Base-by-base conservation (phyloP, 2,888 invertebrate genomes). In the Chrysotoxum bicinctum region DNA sequence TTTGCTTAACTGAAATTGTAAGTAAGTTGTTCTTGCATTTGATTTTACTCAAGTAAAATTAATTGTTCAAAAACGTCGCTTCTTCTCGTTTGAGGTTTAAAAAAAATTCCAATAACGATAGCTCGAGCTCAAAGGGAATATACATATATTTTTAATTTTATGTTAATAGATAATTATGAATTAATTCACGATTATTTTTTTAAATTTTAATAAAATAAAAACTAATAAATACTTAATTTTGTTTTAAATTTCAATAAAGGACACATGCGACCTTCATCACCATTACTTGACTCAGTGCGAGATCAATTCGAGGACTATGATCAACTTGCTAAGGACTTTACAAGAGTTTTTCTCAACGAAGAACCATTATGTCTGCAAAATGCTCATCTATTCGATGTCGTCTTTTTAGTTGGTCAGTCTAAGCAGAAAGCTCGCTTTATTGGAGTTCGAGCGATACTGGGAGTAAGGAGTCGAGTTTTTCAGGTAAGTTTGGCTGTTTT, bases 221-320 rank as follows among this genome's bases (percentile, higher is more conserved):
- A n/a, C n/a, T 40, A 14, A 40, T 14, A 14, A 14, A n/a, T 74
- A 21, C 6, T 50, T n/a, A 3, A 4, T 12, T n/a, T 21, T 14
- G 12, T 37, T 21, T 19, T 58, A 6, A 16, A 16, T 16, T 26
- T n/a, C 0, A 14, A 35, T 12, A 35, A 54, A 92, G 92, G 96
- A 66, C 98, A 98, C 92, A 98, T 98, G 98, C 93, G 98, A 89
- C 98, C 98, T 0, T 98, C 97, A 0, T 97, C 97, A 21, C 98
- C 98, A 0, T 94, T 98, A 43, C 93, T 98, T 88, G 98, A 98
- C 92, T 97, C 97, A 6, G 98, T 98, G 48, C 93, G 98, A 88
- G 98, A 98, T 93, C 96, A 97, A 90, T 98, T 98, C 91, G 98
- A 98, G 92, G 97, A 97, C 92, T 97, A 98, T 92, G 98, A 98